phyloP scores from a whole-genome alignment of 1,140 invertebrate species.

The Tetramorium alpestre region DNA sequence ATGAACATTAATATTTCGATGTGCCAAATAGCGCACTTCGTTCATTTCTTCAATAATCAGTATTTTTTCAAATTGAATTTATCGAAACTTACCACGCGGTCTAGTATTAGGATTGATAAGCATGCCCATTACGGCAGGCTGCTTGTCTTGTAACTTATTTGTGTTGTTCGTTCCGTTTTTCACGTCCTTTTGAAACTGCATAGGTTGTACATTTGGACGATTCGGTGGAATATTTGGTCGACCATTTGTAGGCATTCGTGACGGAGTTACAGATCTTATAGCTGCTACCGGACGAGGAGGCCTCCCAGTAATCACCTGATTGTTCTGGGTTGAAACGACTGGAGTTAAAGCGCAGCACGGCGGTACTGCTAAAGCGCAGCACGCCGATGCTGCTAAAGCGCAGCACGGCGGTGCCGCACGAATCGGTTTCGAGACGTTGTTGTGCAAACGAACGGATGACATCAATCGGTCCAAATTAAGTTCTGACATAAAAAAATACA shows the following conservation, averaged over 20 bases:
- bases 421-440: background rate
- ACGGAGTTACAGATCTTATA: background rate
- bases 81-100: constrained; percentile 68
- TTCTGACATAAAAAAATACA: constrained; percentile 53
- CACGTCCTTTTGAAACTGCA: constrained; percentile 25
- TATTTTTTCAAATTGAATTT: background rate
- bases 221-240: constrained; percentile 71
- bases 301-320: background rate
- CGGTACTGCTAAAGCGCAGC: background rate
- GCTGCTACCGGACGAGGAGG: constrained; percentile 15
- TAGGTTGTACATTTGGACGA: constrained; percentile 66
- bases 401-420: background rate
- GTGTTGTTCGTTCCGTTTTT: constrained; percentile 49
- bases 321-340: background rate
- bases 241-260: background rate
- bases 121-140: constrained; percentile 73
- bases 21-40: background rate
- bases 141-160: constrained; percentile 71
- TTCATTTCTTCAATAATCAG: background rate
- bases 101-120: constrained; percentile 72
- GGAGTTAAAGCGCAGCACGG: background rate
- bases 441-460: background rate
- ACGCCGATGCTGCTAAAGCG: too few species aligned
- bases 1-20: background rate
- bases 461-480: constrained; percentile 55